Percentiles rank a stretch among this genome's conserved stretches.
These are phyloP conservation scores for Terrapene triunguis DNA, from an alignment of 2,113 vertebrate species.

Conservation along the genomic window DNA sequence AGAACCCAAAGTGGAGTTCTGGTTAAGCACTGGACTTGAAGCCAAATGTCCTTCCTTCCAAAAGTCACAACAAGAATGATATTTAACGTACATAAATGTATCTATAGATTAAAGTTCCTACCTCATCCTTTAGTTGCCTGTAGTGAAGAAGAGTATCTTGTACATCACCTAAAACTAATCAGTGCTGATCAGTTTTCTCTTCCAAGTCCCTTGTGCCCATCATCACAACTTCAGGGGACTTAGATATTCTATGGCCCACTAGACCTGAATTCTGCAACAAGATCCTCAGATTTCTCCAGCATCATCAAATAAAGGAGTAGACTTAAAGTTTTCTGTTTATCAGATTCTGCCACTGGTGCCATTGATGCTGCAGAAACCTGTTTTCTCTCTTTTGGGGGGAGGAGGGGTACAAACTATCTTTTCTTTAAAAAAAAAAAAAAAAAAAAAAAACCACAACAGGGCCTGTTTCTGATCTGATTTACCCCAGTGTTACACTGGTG, in stretches of 20 bases:
- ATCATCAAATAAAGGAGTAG: not conserved
- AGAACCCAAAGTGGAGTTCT: not conserved
- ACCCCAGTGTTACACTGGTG: not conserved
- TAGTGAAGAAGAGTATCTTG: not conserved
- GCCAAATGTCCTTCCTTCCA: slow-evolving; percentile 4
- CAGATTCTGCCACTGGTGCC: not conserved
- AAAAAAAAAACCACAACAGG: not conserved
- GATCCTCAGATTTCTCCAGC: not conserved
- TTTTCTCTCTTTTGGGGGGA: not conserved
- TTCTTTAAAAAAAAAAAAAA: not conserved
- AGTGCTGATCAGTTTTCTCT: not conserved
- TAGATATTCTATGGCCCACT: no score
- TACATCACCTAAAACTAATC: not conserved
- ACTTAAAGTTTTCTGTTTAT: not conserved
- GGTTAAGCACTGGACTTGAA: not conserved
- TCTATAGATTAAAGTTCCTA: not conserved
- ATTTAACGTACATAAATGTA: not conserved
- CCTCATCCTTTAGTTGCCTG: not conserved
- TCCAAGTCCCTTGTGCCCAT: no score
- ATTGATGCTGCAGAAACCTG: not conserved
- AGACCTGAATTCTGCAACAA: not conserved
- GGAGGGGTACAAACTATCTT: not conserved
- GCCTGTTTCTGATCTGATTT: not conserved
- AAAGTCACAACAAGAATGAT: slow-evolving; percentile 1
- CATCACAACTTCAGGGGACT: not conserved